Evolutionary conservation across 2,113 vertebrate species (phyloP), one percentile per base, ranked within the genome.

Genomic region (Phylloscopus whistleri): DNA sequence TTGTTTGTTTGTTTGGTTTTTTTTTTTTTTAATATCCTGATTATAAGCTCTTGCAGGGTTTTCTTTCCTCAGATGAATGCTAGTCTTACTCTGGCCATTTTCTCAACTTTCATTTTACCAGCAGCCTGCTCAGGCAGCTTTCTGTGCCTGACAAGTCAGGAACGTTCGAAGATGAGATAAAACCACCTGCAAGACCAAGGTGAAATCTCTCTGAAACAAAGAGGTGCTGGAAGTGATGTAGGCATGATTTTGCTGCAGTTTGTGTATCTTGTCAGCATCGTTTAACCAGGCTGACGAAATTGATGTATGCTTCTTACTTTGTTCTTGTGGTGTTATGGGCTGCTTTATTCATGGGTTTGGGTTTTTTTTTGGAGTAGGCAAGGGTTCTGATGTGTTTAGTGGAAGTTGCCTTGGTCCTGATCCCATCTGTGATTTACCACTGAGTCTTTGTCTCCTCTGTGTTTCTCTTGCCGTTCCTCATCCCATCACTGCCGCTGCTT

Each of bases 71-170:
- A 28, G 14, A 14, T 63, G 64, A 81, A 51, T 63, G 10, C 24
- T 53, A 39, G 23, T 46, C 16, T 43, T 86, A 12, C 3, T 70
- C 8, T 70, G 60, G n/a, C 11, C 15, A 7, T n/a, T 60, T 79
- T 68, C 11, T 69, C 11, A 26, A 39, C 5, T 10, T 8, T 3
- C 13, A 11, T 17, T 85, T 82, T 44, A 24, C 5, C 22, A 44
- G 22, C 20, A 59, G 59, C 16, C 55, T 58, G 22, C n/a, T 68
- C 1, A 1, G 41, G 19, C 56, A 48, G 33, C 73, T 64, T 90
- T 83, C 22, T 37, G 27, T 55, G 26, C 11, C 1, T 26, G 66
- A 27, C 26, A 58, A n/a, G 22, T 51, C 0, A 0, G 23, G 59
- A 46, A 35, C 20, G 55, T 82, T 39, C 0, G 0, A 30, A 52